Evolutionary conservation across 53 echinoderm and acorn worm species (phyloP).

Genomic region (Stichopus horrens): DNA sequence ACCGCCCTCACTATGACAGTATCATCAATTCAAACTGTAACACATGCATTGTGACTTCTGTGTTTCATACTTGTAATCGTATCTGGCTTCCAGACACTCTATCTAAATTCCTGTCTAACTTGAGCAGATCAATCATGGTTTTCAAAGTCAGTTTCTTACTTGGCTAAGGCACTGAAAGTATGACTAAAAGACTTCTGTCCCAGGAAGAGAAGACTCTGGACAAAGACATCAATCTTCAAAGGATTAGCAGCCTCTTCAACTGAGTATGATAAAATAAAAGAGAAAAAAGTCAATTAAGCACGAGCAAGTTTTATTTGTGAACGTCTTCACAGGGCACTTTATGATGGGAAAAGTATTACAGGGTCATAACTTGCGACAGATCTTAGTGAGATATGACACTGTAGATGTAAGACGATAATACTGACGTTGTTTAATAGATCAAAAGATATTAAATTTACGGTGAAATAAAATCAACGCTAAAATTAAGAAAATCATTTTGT

Average conservation of each 20-base stretch:
- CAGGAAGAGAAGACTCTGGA: slow-evolving; percentile 80
- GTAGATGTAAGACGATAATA: neutral
- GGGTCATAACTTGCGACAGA: neutral
- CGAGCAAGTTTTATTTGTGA: neutral
- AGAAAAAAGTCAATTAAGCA: neutral
- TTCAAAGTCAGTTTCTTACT: slow-evolving; percentile 59
- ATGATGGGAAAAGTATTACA: neutral
- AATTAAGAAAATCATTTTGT: no score
- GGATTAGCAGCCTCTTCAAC: slow-evolving; percentile 85
- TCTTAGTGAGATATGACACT: neutral
- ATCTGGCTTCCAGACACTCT: no score
- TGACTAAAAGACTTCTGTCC: slow-evolving; percentile 98
- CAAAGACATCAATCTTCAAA: slow-evolving; percentile 95
- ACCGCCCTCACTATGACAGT: no score
- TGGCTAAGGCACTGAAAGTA: slow-evolving; percentile 98
- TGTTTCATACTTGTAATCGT: no score
- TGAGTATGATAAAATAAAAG: slow-evolving; percentile 25
- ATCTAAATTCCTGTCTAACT: no score
- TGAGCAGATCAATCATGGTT: no score
- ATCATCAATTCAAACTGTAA: no score
- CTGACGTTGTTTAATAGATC: no score
- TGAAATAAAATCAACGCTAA: no score
- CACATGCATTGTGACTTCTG: no score
- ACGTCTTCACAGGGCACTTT: neutral
- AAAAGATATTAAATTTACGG: no score